Percentiles rank a stretch among this genome's conserved stretches.
Conservation (phyloP, 2,888 invertebrate species). For the Scaptomyza polygonia region DNA sequence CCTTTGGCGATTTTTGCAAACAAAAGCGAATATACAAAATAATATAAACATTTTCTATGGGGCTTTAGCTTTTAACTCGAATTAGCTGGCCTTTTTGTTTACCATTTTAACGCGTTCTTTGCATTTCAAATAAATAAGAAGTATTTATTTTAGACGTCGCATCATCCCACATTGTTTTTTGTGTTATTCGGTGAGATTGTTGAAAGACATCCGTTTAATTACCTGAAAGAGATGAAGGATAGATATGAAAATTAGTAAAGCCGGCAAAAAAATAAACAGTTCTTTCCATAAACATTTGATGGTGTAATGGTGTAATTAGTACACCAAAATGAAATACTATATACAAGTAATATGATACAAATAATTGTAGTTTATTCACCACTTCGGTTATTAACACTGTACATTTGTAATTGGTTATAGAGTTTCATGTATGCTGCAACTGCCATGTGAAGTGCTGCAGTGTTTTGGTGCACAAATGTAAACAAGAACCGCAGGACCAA, state of each 20-base stretch:
- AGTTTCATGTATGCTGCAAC: not conserved
- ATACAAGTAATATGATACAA: not conserved
- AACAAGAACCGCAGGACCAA: constrained; percentile 20
- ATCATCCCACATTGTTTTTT: constrained; percentile 18
- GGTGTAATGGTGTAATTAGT: too few species aligned
- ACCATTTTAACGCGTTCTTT: constrained; percentile 47
- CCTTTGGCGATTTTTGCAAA: constrained; percentile 54
- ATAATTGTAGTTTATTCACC: too few species aligned
- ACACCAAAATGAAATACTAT: constrained; percentile 15
- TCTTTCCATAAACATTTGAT: too few species aligned
- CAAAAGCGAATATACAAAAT: constrained; percentile 39
- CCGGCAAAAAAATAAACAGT: constrained; percentile 4
- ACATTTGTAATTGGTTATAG: not conserved
- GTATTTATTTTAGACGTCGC: constrained; percentile 46
- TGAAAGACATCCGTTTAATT: constrained; percentile 64
- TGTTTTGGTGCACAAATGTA: not conserved
- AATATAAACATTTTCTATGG: constrained; percentile 9
- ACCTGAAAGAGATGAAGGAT: constrained; percentile 63
- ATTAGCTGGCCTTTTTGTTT: constrained; percentile 28
- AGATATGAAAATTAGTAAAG: constrained; percentile 35
- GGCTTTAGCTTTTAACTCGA: constrained; percentile 17
- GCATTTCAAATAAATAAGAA: constrained; percentile 55
- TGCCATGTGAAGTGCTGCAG: not conserved
- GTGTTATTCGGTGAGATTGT: constrained; percentile 37
- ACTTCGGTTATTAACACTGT: too few species aligned